phyloP scores from a whole-genome alignment of 2,888 invertebrate genomes.

The Orthonevra nobilis region DNA sequence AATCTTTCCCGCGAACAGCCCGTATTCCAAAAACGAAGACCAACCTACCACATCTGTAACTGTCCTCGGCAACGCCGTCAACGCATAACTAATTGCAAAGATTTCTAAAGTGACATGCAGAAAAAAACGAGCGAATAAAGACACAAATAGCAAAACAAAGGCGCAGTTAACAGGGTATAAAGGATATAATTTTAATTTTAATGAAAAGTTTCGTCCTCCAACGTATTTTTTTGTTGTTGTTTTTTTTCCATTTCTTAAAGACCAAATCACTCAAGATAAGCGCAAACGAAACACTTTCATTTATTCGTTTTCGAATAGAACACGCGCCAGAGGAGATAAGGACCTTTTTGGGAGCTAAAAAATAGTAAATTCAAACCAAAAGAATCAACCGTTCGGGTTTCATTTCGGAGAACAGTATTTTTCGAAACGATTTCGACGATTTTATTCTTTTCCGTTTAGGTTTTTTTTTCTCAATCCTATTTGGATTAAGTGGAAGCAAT shows the following conservation, averaged over 20 bases:
- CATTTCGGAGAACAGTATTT: conserved; percentile 19
- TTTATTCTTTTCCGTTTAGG: conserved; percentile 1
- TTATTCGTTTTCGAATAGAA: conserved; percentile 43
- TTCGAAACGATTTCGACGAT: conserved; percentile 10
- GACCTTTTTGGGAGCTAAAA: conserved; percentile 21
- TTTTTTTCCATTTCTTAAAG: conserved; percentile 40
- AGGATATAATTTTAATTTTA: conserved; percentile 51
- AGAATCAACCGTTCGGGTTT: conserved; percentile 21
- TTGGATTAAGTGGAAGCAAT: background rate
- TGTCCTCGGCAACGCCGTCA: background rate
- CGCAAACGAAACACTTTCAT: conserved; percentile 50
- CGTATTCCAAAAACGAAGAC: too few species aligned
- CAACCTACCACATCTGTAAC: too few species aligned
- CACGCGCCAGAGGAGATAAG: conserved; percentile 25
- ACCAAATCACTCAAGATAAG: conserved; percentile 49
- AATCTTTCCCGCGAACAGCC: too few species aligned
- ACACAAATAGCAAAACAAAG: conserved; percentile 20
- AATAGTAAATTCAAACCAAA: background rate
- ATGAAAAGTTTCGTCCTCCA: conserved; percentile 32
- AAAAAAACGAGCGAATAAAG: background rate
- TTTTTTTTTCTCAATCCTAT: conserved; percentile 15
- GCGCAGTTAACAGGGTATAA: conserved; percentile 35
- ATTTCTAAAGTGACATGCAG: background rate
- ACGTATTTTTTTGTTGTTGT: background rate
- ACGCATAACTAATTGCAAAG: conserved; percentile 12